Conservation (phyloP, 2,797 vertebrate genomes). For the Malurus leucopterus region DNA sequence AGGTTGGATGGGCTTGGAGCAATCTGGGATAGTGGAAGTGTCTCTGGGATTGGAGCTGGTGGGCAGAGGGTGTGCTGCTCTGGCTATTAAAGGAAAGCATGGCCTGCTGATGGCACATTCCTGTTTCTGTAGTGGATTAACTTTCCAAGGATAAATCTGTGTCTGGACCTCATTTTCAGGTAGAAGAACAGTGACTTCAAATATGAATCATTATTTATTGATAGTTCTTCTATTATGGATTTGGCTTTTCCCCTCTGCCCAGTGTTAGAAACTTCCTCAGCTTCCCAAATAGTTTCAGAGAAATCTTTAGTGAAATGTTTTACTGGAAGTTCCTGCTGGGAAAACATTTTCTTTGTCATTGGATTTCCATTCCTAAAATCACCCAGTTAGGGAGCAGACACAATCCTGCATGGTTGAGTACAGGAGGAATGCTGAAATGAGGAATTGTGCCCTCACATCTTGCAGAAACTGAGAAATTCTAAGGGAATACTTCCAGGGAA, state of each 20-base stretch:
- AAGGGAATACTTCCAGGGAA: not conserved
- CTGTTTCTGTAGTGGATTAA: not conserved
- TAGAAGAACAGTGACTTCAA: not conserved
- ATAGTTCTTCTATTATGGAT: not conserved
- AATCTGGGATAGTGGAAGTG: not conserved
- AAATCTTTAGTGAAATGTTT: not conserved
- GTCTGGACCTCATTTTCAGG: not conserved
- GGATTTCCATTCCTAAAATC: constrained; percentile 2
- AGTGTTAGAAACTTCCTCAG: not conserved
- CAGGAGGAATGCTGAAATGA: not conserved
- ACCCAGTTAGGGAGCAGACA: not conserved
- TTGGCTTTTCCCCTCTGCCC: not conserved
- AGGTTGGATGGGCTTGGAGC: not conserved
- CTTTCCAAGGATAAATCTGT: not conserved
- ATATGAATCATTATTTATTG: not conserved
- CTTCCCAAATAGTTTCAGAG: not conserved
- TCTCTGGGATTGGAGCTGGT: not conserved
- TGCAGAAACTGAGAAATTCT: not conserved
- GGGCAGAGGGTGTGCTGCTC: not conserved
- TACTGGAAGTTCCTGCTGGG: not conserved
- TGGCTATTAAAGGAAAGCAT: not conserved
- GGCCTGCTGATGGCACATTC: not conserved
- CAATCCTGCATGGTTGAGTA: not conserved
- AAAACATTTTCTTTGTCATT: not conserved
- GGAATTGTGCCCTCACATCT: not conserved